Conservation (phyloP, 2,888 invertebrate species). For the Macaria notata region DNA sequence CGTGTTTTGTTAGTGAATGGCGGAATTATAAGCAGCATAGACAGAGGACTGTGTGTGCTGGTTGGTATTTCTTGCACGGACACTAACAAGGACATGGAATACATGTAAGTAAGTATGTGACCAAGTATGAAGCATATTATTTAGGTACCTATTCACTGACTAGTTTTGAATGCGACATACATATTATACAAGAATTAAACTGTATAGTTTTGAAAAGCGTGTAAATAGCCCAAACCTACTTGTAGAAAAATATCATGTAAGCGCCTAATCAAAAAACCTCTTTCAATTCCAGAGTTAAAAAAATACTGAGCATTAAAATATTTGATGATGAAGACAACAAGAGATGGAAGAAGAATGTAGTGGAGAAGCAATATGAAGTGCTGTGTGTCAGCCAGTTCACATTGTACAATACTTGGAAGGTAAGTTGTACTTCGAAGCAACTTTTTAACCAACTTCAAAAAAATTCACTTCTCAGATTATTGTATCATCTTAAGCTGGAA, state of each 20-base stretch:
- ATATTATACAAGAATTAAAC: no score
- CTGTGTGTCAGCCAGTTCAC: slow-evolving; percentile 93
- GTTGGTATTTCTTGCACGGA: slow-evolving; percentile 92
- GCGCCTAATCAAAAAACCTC: no score
- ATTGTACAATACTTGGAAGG: slow-evolving; percentile 89
- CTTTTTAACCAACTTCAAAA: neutral
- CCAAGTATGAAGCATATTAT: neutral
- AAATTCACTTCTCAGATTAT: no score
- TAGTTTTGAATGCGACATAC: no score
- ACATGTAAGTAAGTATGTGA: slow-evolving; percentile 84
- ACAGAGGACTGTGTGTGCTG: slow-evolving; percentile 92
- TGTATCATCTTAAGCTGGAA: no score
- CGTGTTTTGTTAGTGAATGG: slow-evolving; percentile 83
- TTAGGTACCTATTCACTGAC: neutral
- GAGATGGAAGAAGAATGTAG: slow-evolving; percentile 90
- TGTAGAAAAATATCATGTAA: no score
- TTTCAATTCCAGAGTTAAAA: slow-evolving; percentile 84
- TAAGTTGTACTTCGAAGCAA: slow-evolving; percentile 30
- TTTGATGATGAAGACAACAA: slow-evolving; percentile 90
- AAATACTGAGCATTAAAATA: slow-evolving; percentile 90
- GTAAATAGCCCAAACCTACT: no score
- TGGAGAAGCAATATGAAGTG: slow-evolving; percentile 87
- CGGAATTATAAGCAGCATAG: slow-evolving; percentile 90
- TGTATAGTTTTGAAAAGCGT: no score
- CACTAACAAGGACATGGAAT: slow-evolving; percentile 90